Conservation (phyloP, 2,113 vertebrate species). For the Gopherus evgoodei region DNA sequence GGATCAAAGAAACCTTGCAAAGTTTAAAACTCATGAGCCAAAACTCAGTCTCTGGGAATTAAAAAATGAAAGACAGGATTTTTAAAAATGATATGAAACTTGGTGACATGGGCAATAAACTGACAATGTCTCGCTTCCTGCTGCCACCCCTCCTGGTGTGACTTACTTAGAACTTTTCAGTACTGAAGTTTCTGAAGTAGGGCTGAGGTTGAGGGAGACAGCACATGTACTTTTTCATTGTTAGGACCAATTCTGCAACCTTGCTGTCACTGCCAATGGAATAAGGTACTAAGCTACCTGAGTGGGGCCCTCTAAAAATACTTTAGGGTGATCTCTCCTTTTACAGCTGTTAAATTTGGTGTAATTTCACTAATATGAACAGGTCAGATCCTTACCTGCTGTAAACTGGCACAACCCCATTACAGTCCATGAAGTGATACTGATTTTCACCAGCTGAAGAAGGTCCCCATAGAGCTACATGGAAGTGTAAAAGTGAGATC, state of each 20-base stretch:
- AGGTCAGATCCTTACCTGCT: not conserved
- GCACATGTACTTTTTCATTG: not conserved
- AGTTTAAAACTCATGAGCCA: constrained; percentile 41
- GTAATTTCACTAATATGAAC: not conserved
- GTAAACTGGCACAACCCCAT: not conserved
- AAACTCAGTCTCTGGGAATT: constrained; percentile 28
- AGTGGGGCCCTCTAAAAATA: not conserved
- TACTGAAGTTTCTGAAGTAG: not conserved
- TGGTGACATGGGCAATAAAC: constrained; percentile 27
- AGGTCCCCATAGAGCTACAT: not conserved
- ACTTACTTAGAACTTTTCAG: constrained; percentile 37
- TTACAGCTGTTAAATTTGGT: not conserved
- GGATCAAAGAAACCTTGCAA: constrained; percentile 22
- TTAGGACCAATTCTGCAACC: not conserved
- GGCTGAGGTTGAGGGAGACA: constrained; percentile 4
- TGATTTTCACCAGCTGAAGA: not conserved
- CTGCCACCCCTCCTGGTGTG: constrained; percentile 12
- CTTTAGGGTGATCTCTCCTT: not conserved
- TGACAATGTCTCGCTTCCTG: constrained; percentile 26
- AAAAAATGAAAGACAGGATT: constrained; percentile 14
- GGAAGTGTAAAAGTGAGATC: not conserved
- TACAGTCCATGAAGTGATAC: not conserved
- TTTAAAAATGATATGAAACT: constrained; percentile 3
- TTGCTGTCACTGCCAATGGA: not conserved
- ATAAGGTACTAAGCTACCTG: not conserved